Conservation (phyloP, 2,888 invertebrate species). For the Homarus gammarus region DNA sequence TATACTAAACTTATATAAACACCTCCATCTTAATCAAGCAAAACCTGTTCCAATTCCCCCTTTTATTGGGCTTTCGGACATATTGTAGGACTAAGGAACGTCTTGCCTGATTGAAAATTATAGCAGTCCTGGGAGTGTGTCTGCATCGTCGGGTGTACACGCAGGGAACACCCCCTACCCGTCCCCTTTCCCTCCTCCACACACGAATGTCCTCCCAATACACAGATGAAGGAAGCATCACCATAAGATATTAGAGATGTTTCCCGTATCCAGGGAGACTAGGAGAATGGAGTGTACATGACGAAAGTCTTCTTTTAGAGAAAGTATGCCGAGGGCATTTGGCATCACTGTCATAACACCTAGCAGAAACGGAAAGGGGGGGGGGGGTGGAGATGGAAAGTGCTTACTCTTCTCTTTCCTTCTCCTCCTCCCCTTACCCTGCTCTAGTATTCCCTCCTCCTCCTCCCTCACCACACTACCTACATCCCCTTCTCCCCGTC, state of each 20-base stretch:
- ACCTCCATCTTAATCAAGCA: conserved; percentile 38
- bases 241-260: too few relatives aligned
- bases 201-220: neutral
- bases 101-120: conserved; percentile 55
- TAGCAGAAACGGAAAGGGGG: neutral
- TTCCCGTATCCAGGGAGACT: too few relatives aligned
- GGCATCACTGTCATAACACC: neutral
- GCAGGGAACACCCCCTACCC: too few relatives aligned
- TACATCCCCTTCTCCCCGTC: neutral
- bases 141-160: too few relatives aligned
- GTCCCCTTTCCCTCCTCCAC: too few relatives aligned
- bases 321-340: neutral
- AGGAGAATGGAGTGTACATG: too few relatives aligned
- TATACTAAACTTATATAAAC: neutral
- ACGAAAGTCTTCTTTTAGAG: too few relatives aligned
- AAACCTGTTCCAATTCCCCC: conserved; percentile 24
- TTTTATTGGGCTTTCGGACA: conserved; percentile 54
- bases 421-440: neutral
- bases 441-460: neutral
- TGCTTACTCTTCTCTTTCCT: neutral
- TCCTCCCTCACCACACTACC: neutral
- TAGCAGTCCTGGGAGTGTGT: conserved; percentile 1
- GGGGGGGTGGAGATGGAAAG: neutral
- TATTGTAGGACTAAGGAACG: conserved; percentile 62
- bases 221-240: too few relatives aligned